Conservation (phyloP, 2,113 vertebrate species). For the Corythornis vintsioides region DNA sequence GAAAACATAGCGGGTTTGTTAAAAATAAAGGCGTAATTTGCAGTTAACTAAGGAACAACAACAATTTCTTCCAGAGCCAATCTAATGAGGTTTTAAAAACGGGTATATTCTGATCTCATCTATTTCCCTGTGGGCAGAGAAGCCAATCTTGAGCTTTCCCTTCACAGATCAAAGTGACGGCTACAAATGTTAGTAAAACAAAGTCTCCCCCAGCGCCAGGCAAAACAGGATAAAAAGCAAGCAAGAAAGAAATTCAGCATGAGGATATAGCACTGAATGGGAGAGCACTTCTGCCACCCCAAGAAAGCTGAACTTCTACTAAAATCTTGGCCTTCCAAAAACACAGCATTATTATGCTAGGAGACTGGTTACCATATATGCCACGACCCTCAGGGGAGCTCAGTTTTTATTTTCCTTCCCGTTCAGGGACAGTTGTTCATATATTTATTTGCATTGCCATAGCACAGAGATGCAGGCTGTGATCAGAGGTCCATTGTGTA, state of each 20-base stretch:
- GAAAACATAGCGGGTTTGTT: neutral
- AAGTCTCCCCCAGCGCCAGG: neutral
- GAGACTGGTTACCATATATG: neutral
- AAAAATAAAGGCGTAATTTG: slow-evolving; percentile 15
- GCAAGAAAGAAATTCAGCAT: neutral
- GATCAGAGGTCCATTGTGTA: slow-evolving; percentile 65
- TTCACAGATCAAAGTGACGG: slow-evolving; percentile 21
- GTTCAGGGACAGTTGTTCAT: slow-evolving; percentile 21
- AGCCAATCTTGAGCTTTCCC: slow-evolving; percentile 13
- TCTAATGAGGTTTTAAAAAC: slow-evolving; percentile 4
- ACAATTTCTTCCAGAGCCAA: neutral
- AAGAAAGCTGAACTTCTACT: neutral
- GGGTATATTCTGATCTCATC: slow-evolving; percentile 29
- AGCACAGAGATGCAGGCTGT: slow-evolving; percentile 20
- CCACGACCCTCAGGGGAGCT: neutral
- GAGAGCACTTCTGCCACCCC: neutral
- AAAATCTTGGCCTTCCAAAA: neutral
- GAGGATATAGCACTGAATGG: neutral
- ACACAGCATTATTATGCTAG: neutral
- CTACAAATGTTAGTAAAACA: slow-evolving; percentile 30
- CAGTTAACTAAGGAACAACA: slow-evolving; percentile 12
- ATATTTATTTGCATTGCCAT: slow-evolving; percentile 61
- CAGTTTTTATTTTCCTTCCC: slow-evolving; percentile 16
- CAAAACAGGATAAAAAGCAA: slow-evolving; percentile 35
- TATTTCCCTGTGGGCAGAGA: slow-evolving; percentile 14